Conservation (phyloP, 2,888 invertebrate species). For the Yponomeuta cagnagella region DNA sequence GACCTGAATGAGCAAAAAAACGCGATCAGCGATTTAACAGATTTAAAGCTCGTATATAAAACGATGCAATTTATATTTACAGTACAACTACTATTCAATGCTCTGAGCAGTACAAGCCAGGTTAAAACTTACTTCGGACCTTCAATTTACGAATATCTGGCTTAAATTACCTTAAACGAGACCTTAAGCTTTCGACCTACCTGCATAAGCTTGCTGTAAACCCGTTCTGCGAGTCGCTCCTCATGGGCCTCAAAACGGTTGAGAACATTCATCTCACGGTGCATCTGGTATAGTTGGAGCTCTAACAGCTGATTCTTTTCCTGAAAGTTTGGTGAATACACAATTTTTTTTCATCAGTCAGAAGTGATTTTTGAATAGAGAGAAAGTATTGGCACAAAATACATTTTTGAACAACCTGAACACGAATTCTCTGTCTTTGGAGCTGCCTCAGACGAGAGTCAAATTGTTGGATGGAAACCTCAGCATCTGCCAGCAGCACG, state of each 20-base stretch:
- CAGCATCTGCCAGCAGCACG: conserved; percentile 75
- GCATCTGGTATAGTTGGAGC: conserved; percentile 78
- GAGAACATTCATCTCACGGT: conserved; percentile 84
- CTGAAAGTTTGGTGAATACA: conserved; percentile 28
- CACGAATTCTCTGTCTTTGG: conserved; percentile 72
- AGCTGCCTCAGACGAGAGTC: conserved; percentile 78
- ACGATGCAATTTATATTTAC: no score
- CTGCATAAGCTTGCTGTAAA: conserved; percentile 71
- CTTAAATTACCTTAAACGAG: no score
- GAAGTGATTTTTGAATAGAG: not conserved
- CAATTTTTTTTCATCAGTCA: not conserved
- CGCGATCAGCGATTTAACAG: no score
- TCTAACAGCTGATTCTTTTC: conserved; percentile 74
- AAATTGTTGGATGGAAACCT: conserved; percentile 76
- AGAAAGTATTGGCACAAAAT: not conserved
- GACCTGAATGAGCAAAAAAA: no score
- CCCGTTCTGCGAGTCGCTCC: conserved; percentile 76
- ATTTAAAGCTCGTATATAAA: no score
- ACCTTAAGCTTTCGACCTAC: conserved; percentile 29
- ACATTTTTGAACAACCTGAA: conserved; percentile 53
- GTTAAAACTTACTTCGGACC: no score
- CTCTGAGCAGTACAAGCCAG: no score
- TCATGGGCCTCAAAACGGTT: conserved; percentile 84
- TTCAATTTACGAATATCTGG: no score
- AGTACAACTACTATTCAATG: no score